These are phyloP conservation scores for Cherax quadricarinatus DNA, from an alignment of 1,140 invertebrate species.

Conservation along the genomic window DNA sequence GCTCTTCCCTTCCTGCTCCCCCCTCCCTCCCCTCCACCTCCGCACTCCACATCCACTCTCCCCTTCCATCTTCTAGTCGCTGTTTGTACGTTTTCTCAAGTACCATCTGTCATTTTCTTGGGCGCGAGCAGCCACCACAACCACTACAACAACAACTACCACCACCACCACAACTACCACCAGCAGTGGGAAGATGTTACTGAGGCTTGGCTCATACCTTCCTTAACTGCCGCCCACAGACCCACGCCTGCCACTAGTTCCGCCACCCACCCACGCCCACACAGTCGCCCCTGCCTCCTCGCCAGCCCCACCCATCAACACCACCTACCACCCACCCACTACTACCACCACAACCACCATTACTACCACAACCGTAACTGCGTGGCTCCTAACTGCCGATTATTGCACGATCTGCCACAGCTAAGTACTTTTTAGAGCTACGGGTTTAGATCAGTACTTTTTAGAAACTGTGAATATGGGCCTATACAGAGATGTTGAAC, in stretches of 20 bases:
- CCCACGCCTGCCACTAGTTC: constrained; percentile 43
- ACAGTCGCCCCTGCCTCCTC: constrained; percentile 54
- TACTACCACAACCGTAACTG: constrained; percentile 62
- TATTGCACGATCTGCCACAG: constrained; percentile 49
- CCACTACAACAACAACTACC: constrained; percentile 1
- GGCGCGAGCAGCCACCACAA: not conserved
- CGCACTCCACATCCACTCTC: not conserved
- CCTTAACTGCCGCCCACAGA: constrained; percentile 56
- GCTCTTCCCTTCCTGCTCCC: too few relatives aligned
- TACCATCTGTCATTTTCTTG: constrained; percentile 12
- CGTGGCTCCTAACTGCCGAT: constrained; percentile 49
- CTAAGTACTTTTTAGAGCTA: constrained; percentile 52
- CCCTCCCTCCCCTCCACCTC: too few relatives aligned
- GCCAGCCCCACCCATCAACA: constrained; percentile 16
- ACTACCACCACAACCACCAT: constrained; percentile 63
- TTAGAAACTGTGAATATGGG: too few relatives aligned
- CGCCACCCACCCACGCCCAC: constrained; percentile 60
- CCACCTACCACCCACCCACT: constrained; percentile 35
- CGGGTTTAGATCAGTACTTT: not conserved
- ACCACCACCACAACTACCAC: constrained; percentile 52
- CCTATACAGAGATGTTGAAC: too few relatives aligned
- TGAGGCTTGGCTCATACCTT: constrained; percentile 59
- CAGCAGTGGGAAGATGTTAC: constrained; percentile 66
- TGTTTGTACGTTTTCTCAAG: constrained; percentile 11
- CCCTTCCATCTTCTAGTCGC: not conserved